Conservation (phyloP, 2,797 vertebrate species). For the Sylvilagus floridanus region DNA sequence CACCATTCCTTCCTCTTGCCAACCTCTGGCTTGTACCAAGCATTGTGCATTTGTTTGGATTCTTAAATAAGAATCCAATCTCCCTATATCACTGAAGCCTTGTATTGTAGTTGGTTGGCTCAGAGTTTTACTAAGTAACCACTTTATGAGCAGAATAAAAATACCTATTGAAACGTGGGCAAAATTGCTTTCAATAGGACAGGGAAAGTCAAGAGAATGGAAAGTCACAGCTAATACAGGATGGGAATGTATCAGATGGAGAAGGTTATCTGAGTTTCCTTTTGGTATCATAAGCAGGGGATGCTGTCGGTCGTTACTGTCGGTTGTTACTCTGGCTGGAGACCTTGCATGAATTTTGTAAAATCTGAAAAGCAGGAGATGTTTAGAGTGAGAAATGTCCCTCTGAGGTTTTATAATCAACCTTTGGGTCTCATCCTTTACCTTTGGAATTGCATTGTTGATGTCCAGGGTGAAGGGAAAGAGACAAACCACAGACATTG, state of each 20-base stretch:
- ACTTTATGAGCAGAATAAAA: slow-evolving; percentile 47
- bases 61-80: too few relatives aligned
- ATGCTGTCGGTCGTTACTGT: neutral
- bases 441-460: neutral
- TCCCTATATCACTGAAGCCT: neutral
- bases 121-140: neutral
- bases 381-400: slow-evolving; percentile 14
- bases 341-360: neutral
- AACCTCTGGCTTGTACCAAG: neutral
- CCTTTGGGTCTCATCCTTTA: neutral
- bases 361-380: slow-evolving; percentile 36
- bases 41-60: neutral
- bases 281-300: neutral
- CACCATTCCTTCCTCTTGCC: neutral
- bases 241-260: neutral
- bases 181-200: slow-evolving; percentile 15
- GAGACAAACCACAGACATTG: neutral
- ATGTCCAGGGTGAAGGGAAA: slow-evolving; percentile 3
- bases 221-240: neutral
- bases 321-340: neutral
- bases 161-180: slow-evolving; percentile 6
- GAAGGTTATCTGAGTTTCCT: neutral
- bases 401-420: neutral
- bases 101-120: neutral
- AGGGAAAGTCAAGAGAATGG: neutral